These are phyloP conservation scores for Manis javanica DNA, from an alignment of 2,797 vertebrate species.

Conservation along the genomic window DNA sequence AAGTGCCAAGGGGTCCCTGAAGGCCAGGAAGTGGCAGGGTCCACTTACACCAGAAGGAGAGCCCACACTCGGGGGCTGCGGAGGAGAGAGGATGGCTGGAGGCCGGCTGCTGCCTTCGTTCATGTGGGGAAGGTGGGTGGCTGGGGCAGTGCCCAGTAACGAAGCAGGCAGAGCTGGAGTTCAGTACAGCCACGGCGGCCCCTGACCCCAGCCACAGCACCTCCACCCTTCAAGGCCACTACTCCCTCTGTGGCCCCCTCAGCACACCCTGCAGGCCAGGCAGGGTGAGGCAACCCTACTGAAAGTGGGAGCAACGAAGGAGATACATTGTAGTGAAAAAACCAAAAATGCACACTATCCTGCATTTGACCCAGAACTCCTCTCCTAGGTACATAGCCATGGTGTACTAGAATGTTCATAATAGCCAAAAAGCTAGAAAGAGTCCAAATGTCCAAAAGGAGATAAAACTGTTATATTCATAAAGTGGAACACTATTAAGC, in stretches of 20 bases:
- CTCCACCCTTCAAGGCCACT: background rate
- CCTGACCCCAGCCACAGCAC: background rate
- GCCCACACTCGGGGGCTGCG: background rate
- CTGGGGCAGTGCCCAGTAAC: background rate
- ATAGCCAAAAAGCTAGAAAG: background rate
- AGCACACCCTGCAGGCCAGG: background rate
- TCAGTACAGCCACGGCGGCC: background rate
- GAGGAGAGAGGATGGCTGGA: background rate
- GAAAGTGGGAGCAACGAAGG: background rate
- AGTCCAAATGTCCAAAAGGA: background rate
- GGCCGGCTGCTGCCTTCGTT: background rate
- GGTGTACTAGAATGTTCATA: background rate
- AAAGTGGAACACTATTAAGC: background rate
- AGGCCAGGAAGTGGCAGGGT: background rate
- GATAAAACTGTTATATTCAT: background rate
- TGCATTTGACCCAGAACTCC: background rate
- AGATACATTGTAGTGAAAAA: background rate
- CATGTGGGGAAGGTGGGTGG: background rate
- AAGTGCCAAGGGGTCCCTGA: background rate
- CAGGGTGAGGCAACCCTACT: background rate
- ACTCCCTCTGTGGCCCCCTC: background rate
- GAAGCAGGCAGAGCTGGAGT: background rate
- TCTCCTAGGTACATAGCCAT: background rate
- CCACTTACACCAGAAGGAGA: background rate
- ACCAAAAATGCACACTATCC: background rate